phyloP scores from a whole-genome alignment of 2,888 invertebrate genomes.

The Tortricodes alternella region DNA sequence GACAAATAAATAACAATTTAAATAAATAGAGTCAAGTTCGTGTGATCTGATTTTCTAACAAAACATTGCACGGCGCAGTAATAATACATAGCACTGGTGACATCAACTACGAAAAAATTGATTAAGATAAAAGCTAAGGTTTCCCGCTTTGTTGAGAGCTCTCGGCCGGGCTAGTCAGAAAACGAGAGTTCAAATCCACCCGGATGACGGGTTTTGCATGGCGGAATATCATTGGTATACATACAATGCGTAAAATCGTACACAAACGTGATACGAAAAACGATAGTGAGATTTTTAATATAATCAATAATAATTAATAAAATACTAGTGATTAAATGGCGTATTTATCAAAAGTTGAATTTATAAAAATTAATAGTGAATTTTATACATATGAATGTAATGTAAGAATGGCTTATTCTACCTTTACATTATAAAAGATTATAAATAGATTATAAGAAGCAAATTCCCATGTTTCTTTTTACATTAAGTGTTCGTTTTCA shows the following conservation, averaged over 20 bases:
- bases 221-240: constrained; percentile 8
- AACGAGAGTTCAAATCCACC: too few species aligned
- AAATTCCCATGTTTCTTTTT: constrained; percentile 5
- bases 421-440: too few species aligned
- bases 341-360: constrained; percentile 62
- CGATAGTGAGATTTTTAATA: constrained; percentile 69
- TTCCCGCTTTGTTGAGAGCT: too few species aligned
- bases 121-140: too few species aligned
- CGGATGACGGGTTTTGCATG: background rate
- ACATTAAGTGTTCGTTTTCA: constrained; percentile 7
- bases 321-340: constrained; percentile 36
- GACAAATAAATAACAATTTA: background rate
- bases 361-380: constrained; percentile 45
- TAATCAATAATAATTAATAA: constrained; percentile 41
- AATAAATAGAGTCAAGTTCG: too few species aligned
- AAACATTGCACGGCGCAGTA: too few species aligned
- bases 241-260: constrained; percentile 33
- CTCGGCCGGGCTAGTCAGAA: too few species aligned
- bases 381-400: constrained; percentile 28
- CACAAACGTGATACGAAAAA: constrained; percentile 46
- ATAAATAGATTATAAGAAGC: background rate
- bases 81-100: too few species aligned
- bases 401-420: constrained; percentile 25
- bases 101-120: too few species aligned
- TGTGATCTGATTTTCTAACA: too few species aligned